These are phyloP conservation scores for Caenorhabditis afra DNA, from an alignment of 2,888 invertebrate species.

Conservation along the genomic window DNA sequence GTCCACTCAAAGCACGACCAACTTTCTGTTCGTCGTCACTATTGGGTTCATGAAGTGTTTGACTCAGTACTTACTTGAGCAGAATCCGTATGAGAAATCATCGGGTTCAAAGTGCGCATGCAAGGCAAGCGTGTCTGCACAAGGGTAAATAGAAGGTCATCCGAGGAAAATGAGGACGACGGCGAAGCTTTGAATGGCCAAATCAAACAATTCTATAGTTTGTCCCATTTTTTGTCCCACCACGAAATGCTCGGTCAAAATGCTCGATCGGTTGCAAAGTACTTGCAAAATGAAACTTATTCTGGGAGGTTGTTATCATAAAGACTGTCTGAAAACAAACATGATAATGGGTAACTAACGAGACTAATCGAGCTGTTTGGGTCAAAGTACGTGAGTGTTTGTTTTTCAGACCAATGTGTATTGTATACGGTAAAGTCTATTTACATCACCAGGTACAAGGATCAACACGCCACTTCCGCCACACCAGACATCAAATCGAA, in stretches of 20 bases:
- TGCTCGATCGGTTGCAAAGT: too few relatives aligned
- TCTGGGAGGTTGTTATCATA: not conserved
- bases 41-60: slow-evolving; percentile 23
- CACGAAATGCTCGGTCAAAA: too few relatives aligned
- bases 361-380: slow-evolving; percentile 2
- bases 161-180: too few relatives aligned
- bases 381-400: slow-evolving; percentile 45
- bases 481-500: slow-evolving; percentile 36
- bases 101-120: slow-evolving; percentile 16
- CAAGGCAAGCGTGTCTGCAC: slow-evolving; percentile 1
- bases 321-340: slow-evolving; percentile 14
- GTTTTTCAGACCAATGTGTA: slow-evolving; percentile 20
- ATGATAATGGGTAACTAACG: slow-evolving; percentile 9
- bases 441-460: slow-evolving; percentile 21
- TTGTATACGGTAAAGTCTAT: slow-evolving; percentile 8
- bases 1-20: slow-evolving; percentile 37
- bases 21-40: not conserved
- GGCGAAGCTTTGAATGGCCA: not conserved
- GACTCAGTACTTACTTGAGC: slow-evolving; percentile 10
- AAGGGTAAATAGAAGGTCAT: slow-evolving; percentile 3
- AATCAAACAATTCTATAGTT: not conserved
- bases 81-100: slow-evolving; percentile 11
- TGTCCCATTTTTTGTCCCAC: not conserved
- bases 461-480: slow-evolving; percentile 8
- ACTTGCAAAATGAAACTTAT: too few relatives aligned